A percentile compares a stretch with the other conserved stretches of the same genome.
These are phyloP conservation scores for Polydrusus tereticollis DNA, from an alignment of 2,888 invertebrate species.

Conservation along the genomic window DNA sequence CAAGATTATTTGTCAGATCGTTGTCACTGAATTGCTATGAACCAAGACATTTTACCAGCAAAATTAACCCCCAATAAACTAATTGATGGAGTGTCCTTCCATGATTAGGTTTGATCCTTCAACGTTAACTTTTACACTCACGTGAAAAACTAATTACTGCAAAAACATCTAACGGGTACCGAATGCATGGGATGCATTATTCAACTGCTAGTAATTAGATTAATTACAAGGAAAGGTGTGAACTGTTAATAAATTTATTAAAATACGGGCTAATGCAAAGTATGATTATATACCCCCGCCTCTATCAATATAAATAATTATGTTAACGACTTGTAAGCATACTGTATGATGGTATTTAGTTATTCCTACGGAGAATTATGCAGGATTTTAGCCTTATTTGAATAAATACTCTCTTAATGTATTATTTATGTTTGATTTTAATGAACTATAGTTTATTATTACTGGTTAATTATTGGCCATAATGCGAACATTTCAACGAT, in stretches of 20 bases:
- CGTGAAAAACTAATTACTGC: too few relatives aligned
- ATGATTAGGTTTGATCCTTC: too few relatives aligned
- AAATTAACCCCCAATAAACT: too few relatives aligned
- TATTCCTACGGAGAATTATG: conserved; percentile 11
- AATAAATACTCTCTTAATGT: conserved; percentile 10
- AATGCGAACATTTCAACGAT: conserved; percentile 17
- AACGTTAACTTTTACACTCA: too few relatives aligned
- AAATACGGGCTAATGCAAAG: neutral
- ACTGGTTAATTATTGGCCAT: conserved; percentile 1
- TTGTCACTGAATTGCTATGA: too few relatives aligned
- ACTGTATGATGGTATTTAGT: neutral
- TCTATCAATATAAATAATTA: conserved; percentile 8
- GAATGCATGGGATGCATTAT: too few relatives aligned
- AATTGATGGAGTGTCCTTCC: too few relatives aligned
- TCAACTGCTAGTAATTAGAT: conserved; percentile 1
- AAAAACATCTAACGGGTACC: too few relatives aligned
- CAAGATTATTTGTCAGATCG: too few relatives aligned
- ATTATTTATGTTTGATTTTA: conserved; percentile 19
- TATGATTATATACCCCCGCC: neutral
- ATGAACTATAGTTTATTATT: conserved; percentile 20
- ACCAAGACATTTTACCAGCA: too few relatives aligned
- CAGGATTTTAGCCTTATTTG: conserved; percentile 17
- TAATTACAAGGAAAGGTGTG: neutral
- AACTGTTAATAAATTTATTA: conserved; percentile 5
- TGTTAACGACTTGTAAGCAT: neutral